phyloP scores from a whole-genome alignment of 2,113 vertebrate genomes.

The Labeo catla region DNA sequence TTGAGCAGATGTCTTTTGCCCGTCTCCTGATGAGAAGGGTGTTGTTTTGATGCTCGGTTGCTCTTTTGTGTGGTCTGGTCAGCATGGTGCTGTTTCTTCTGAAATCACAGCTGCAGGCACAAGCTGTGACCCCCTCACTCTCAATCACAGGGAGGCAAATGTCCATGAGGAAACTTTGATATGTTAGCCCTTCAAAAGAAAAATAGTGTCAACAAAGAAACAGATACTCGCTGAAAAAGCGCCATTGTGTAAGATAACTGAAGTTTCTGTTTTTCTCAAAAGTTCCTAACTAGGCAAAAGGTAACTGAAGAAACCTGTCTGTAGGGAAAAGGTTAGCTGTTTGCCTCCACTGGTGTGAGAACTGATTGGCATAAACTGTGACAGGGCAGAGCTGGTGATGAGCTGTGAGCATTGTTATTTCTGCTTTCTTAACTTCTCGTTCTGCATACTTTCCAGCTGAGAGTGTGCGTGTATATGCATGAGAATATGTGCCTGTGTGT shows the following conservation, averaged over 20 bases:
- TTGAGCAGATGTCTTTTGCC: not conserved
- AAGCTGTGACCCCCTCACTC: constrained; percentile 37
- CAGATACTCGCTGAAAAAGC: not conserved
- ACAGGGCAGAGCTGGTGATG: not conserved
- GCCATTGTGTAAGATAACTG: not conserved
- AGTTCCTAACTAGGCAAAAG: constrained; percentile 18
- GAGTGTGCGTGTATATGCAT: not conserved
- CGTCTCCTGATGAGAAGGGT: constrained; percentile 25
- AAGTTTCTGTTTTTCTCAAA: constrained; percentile 1
- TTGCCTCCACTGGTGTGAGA: not conserved
- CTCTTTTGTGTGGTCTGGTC: constrained; percentile 8
- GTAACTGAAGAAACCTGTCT: constrained; percentile 11
- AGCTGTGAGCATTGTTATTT: not conserved
- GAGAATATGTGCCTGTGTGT: constrained; percentile 37
- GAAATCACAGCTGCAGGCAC: constrained; percentile 45
- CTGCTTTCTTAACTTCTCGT: not conserved
- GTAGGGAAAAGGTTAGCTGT: not conserved
- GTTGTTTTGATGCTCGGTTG: constrained; percentile 37
- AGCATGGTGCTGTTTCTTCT: constrained; percentile 39
- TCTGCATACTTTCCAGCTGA: not conserved
- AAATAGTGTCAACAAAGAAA: constrained; percentile 14
- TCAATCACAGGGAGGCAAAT: constrained; percentile 12
- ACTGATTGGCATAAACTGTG: not conserved
- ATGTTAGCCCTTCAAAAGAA: constrained; percentile 29
- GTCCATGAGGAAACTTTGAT: constrained; percentile 41